Evolutionary conservation across 2,888 invertebrate species (phyloP), one percentile per base, ranked within the genome.

Genomic region (Drosophila nigricruria): DNA sequence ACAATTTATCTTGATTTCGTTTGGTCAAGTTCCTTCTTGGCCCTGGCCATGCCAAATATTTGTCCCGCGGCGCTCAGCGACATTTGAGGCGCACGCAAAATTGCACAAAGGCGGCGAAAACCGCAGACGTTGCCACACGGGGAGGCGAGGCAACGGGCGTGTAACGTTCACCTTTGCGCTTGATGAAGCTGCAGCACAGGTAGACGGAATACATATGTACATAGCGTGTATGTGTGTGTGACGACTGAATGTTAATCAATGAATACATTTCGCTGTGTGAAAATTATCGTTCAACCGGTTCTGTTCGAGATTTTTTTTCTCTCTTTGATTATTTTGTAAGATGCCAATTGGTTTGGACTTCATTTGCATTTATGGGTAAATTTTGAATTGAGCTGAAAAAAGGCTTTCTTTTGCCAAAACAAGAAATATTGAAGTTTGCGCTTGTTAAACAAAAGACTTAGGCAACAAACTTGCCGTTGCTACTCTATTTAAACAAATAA

Each of bases 181-280:
- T 80, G 77, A 80, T 81, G 77, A 78, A 78, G 81, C 77, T 77
- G 72, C 77, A 80, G 65, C 64, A 40, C 77, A 80, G 77, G 77
- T 77, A 77, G 69, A 77, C 61, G 32, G 34, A 36, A 42, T 16
- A 34, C 6, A 32, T 53, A 25, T 3, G 20, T 12, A 59, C 18
- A 34, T 45, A 42, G 18, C 53, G 12, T 54, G 47, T 45, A 16
- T 59, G 27, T 54, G 52, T 58, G 61, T 63, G 45, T 34, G 72
- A 73, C 73, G 75, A 70, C 77, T 77, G 76, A 83, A 81, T 83
- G 78, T 76, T 73, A 77, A 89, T 85, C 84, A 89, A 86, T 88
- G 86, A 89, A 85, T 76, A 79, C 63, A 69, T 71, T 70, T 71
- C 67, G 67, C 66, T 64, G 66, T 57, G 57, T 62, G 34, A 23